phyloP scores from a whole-genome alignment of 1,140 invertebrate species.

The Drosophila repleta region DNA sequence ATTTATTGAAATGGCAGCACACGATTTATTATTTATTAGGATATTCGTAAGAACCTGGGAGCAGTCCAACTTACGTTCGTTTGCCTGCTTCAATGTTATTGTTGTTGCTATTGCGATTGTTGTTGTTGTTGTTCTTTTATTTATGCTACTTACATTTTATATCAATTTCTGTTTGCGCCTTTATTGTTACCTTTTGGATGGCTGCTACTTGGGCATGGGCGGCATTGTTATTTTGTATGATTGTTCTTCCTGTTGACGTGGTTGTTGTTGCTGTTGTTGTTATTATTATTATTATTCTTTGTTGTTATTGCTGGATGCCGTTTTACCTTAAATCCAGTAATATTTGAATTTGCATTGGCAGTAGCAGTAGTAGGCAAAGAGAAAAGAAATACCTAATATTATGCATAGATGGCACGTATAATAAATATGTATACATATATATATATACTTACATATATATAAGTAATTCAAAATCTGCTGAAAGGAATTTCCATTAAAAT shows the following conservation, averaged over 20 bases:
- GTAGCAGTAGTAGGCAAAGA: constrained; percentile 38
- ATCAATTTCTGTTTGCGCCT: constrained; percentile 72
- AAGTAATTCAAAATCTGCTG: constrained; percentile 80
- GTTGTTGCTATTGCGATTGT: constrained; percentile 43
- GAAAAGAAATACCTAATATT: constrained; percentile 50
- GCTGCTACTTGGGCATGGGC: constrained; percentile 34
- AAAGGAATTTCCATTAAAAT: constrained; percentile 82
- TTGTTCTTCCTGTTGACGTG: constrained; percentile 44
- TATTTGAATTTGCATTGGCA: constrained; percentile 77
- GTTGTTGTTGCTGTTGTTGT: too few relatives aligned
- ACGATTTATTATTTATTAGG: constrained; percentile 81
- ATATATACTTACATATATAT: constrained; percentile 46
- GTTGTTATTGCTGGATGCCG: constrained; percentile 44
- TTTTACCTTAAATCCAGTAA: constrained; percentile 64
- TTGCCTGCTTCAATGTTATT: constrained; percentile 22
- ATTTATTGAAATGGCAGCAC: constrained; percentile 79
- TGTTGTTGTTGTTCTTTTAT: constrained; percentile 65
- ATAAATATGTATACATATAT: constrained; percentile 52
- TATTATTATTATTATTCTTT: constrained; percentile 10
- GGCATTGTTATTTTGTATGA: constrained; percentile 50
- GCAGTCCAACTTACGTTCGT: constrained; percentile 13
- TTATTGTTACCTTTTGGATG: constrained; percentile 52
- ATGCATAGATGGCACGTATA: constrained; percentile 72
- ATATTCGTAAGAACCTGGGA: constrained; percentile 56
- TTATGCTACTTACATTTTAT: constrained; percentile 79